A percentile compares a stretch with the other conserved stretches of the same genome.
Conservation (phyloP, 2,797 vertebrate genomes). For the Notamacropus eugenii region DNA sequence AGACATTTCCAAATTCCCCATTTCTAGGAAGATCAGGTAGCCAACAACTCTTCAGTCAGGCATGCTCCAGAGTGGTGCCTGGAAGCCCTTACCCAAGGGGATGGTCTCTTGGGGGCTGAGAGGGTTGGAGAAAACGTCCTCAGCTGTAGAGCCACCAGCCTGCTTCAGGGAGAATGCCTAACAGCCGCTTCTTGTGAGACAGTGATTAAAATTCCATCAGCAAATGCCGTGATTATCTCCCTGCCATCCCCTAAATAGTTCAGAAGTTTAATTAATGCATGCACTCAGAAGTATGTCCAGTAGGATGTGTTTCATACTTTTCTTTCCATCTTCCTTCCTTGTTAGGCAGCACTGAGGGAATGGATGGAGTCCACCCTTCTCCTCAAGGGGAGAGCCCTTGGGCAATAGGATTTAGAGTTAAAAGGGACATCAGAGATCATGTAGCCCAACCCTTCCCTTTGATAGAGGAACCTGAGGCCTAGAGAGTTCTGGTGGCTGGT, state of each 20-base stretch:
- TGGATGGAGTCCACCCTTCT: not conserved
- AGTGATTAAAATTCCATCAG: constrained; percentile 62
- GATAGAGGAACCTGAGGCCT: not conserved
- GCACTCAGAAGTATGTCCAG: not conserved
- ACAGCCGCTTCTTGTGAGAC: constrained; percentile 43
- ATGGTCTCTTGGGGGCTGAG: not conserved
- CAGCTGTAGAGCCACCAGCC: not conserved
- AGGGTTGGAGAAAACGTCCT: not conserved
- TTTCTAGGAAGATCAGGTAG: constrained; percentile 75
- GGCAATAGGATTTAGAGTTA: not conserved
- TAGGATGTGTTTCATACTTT: not conserved
- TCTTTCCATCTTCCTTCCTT: not conserved
- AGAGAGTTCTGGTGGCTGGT: not conserved
- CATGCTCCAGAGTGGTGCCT: constrained; percentile 67
- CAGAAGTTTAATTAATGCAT: constrained; percentile 50
- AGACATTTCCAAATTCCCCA: constrained; percentile 50
- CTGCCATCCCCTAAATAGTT: constrained; percentile 53
- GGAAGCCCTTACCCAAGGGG: constrained; percentile 70
- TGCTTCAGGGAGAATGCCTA: constrained; percentile 27
- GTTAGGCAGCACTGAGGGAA: not conserved
- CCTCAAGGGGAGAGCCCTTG: not conserved
- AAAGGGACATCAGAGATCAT: not conserved
- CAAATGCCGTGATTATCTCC: constrained; percentile 58
- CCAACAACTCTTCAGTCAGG: constrained; percentile 64
- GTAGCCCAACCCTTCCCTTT: not conserved